Evolutionary conservation across 2,113 vertebrate species (phyloP), one percentile per base, ranked within the genome.

Genomic region (Oncorhynchus clarkii): DNA sequence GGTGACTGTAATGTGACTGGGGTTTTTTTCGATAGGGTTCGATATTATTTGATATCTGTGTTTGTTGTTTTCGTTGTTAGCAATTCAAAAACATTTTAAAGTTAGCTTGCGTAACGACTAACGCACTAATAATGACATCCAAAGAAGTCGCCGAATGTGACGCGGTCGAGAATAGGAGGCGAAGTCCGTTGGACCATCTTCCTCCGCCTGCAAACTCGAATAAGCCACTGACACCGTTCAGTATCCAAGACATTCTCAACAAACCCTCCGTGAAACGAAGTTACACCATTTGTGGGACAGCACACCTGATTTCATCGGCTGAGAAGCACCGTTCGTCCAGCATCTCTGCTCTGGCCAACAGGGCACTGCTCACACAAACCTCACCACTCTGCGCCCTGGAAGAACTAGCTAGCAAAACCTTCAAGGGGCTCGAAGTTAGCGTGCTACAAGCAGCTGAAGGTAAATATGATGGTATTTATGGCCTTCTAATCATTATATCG

Each of bases 221-320:
- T 95, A 99, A 99, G 90, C 97, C 97, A 24, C 92, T 99, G 76
- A 99, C 97, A 22, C 97, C 97, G 59, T 99, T 99, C 94, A 99
- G 97, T 91, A 99, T 99, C 86, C 96, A 98, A 90, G 97, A 99
- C 92, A 99, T 99, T 89, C 94, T 99, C 73, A 97, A 95, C 92
- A 99, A 98, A 81, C 97, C 97, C 66, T 96, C 96, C 1, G 95
- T 96, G 85, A 94, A 96, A 79, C 93, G 96, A 89, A 94, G 95
- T 90, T 97, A 96, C 93, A 93, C 95, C 22, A 94, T 97, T 80
- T 98, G 97, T 86, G 96, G 95, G 84, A 93, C 95, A 22, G 95
- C 94, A 83, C 96, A 97, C 83, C 94, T 97, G 29, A 95, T 95
- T 51, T 93, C 95, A 34, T 92, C 95, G 69, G 92, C 95, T 2